Evolutionary conservation across 1,140 invertebrate genomes (phyloP), one percentile per base, ranked within the genome.

Genomic region (Asbolus verrucosus): DNA sequence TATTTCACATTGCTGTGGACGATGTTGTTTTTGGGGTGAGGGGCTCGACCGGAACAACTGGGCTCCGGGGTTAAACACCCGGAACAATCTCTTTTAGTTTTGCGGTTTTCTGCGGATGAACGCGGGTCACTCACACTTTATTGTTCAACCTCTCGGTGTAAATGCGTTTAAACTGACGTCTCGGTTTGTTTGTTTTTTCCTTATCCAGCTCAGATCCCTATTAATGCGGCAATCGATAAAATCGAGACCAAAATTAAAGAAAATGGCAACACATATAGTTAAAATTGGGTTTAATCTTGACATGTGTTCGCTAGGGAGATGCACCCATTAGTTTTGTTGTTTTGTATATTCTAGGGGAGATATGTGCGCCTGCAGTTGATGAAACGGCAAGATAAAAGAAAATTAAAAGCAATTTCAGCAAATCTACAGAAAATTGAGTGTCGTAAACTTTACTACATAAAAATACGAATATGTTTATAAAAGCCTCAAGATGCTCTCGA

Each of bases 31-130:
- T 36, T 38, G 59, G 30, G 59, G 59, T 15, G 18, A 62, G 39
- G 41, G 63, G 63, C 24, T 19, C 38, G 39, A 65, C 62, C 69
- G 63, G 50, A 71, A 67, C 69, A 61, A 15, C 33, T 36, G 8
- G 41, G 46, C 63, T 60, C 33, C 63, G 63, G 65, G 69, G 50
- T 67, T 73, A 73, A 73, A 70, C 72, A 65, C 33, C 60, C 69
- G 68, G 72, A 73, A 73, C 72, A 67, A 67, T 73, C 65, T 67
- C 62, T 70, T 73, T 67, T 70, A 73, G 71, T 70, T 70, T 70
- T 70, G 72, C 59, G 72, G 72, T 73, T 69, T 73, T 70, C 54
- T 65, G 63, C 27, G 69, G 69, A 70, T 70, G 43, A 66, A 66
- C 62, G 62, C 41, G 69, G 63, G 63, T 71, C 63, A 70, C 63